Base-by-base conservation (phyloP, 2,888 invertebrate genomes). In the Tetragonula carbonaria region DNA sequence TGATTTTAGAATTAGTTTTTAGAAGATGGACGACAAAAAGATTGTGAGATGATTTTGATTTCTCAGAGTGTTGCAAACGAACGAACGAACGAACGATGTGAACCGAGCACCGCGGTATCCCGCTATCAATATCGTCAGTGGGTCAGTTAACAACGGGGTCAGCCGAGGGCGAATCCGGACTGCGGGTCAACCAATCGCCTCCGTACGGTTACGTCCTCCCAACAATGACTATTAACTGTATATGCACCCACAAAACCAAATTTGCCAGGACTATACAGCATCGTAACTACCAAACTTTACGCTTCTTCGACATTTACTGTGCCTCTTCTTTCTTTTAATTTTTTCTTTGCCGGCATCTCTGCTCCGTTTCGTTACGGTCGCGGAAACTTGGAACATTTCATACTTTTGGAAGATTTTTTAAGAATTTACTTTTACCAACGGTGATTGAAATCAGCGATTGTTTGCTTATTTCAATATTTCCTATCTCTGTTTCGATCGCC, bases 71-170 rank as follows among this genome's bases (percentile, higher is more conserved):
- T 59, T 11, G 72, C n/a, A 55, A 38, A 2, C 28, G 75, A 71
- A 57, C 50, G 74, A 79, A 80, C 70, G 82, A 83, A 78, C 80
- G 80, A 75, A 67, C 87, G 63, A 84, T 77, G 80, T 63, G 77
- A 67, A 74, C 73, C 74, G 72, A 82, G 79, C 59, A 68, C n/a
- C 70, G 23, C 71, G 82, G 70, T 86, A 87, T 82, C 85, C 87
- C 89, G 86, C 87, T 89, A 85, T 89, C 89, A 80, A 87, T 84
- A 86, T 86, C 87, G 86, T 82, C 87, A 91, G 91, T 91, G 90
- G 91, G 91, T 91, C 91, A 91, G 91, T 90, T 90, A 88, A 88
- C 90, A 91, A 91, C 83, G 90, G 87, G 90, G 91, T 91, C 91
- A 91, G 85, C 80, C 86, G 88, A 90, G 90, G 91, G 91, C 91